Conservation (phyloP, 2,113 vertebrate genomes). For the Odontophorus gujanensis region DNA sequence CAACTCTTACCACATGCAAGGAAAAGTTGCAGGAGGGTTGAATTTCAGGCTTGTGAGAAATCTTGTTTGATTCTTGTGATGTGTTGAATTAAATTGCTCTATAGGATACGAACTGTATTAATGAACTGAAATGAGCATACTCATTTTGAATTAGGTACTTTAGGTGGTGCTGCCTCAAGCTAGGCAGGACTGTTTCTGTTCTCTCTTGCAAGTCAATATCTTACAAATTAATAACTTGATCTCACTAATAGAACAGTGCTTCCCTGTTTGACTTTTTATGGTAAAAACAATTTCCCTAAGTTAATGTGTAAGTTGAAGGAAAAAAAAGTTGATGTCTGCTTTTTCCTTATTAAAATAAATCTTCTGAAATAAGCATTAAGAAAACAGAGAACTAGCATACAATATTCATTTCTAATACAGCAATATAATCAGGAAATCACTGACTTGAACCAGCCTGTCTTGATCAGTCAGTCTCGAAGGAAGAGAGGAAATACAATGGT, state of each 20-base stretch:
- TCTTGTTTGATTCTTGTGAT: not conserved
- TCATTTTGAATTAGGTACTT: not conserved
- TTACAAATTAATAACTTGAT: not conserved
- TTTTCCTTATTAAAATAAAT: not conserved
- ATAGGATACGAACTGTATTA: not conserved
- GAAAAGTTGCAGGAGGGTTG: not conserved
- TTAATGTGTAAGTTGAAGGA: not conserved
- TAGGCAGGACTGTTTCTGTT: not conserved
- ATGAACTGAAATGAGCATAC: not conserved
- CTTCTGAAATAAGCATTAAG: not conserved
- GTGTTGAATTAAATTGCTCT: not conserved
- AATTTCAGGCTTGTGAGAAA: not conserved
- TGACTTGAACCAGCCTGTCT: slow-evolving; percentile 87
- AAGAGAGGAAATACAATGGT: slow-evolving; percentile 66
- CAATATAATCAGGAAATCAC: slow-evolving; percentile 89
- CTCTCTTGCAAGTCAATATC: not conserved
- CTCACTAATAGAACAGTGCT: not conserved
- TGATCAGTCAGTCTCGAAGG: slow-evolving; percentile 86
- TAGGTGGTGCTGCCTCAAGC: not conserved
- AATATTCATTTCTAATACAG: slow-evolving; percentile 64
- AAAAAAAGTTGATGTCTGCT: not conserved
- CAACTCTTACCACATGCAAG: not conserved
- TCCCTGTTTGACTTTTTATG: not conserved
- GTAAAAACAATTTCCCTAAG: not conserved
- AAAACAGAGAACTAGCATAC: not conserved